Evolutionary conservation across 30 jellyfish, hydroid and myxozoan species (phyloP).

Genomic region (Mastigias papua): DNA sequence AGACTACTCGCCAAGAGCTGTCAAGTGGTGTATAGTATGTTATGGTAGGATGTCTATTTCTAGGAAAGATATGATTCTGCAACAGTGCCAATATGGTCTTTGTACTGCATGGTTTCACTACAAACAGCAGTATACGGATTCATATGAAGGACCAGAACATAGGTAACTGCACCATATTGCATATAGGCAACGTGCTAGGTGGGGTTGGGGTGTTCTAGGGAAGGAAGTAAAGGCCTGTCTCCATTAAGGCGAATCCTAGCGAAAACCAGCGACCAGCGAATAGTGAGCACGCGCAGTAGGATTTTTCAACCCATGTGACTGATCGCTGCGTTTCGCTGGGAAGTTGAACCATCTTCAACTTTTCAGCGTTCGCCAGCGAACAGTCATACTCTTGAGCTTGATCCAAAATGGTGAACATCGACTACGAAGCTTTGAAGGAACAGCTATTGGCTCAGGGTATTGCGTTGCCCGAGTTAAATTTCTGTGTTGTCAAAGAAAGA

Average conservation of each 20-base stretch:
- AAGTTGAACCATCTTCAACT: slow-evolving; percentile 50
- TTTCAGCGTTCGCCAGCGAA: slow-evolving; percentile 72
- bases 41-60: too few species aligned
- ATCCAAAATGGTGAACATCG: slow-evolving; percentile 59
- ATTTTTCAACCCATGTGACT: too few species aligned
- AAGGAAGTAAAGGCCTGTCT: slow-evolving; percentile 12
- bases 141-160: background rate
- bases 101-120: background rate
- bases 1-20: too few species aligned
- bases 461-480: slow-evolving; percentile 26
- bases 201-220: background rate
- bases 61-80: too few species aligned
- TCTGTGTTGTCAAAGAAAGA: slow-evolving; percentile 3
- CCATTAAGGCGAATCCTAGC: slow-evolving; percentile 66
- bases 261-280: slow-evolving; percentile 63
- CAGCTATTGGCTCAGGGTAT: slow-evolving; percentile 59
- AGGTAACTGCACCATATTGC: background rate
- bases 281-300: slow-evolving; percentile 67
- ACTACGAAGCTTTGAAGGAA: slow-evolving; percentile 2
- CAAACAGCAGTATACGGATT: background rate
- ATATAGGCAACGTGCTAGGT: background rate
- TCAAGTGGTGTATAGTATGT: too few species aligned
- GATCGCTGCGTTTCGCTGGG: too few species aligned
- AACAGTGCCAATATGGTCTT: too few species aligned
- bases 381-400: slow-evolving; percentile 2